Evolutionary conservation across 2,888 invertebrate genomes (phyloP).

Genomic region (Drosophila picticornis): DNA sequence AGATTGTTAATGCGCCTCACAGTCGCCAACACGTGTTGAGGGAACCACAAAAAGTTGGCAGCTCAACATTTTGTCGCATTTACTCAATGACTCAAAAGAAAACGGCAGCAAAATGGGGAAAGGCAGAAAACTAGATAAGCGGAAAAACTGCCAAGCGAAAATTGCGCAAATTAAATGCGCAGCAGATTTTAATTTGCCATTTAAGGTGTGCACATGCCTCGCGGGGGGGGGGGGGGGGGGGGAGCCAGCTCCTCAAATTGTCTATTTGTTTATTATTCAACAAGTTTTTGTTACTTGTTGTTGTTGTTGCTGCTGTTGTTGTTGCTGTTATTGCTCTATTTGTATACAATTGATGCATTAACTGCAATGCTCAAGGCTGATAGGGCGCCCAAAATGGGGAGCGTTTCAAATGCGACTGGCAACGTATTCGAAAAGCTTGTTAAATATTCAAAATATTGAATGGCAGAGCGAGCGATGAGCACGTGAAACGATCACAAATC

Average conservation of each 20-base stretch:
- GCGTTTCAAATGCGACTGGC: conserved; percentile 12
- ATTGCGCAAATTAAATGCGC: conserved; percentile 66
- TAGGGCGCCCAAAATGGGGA: conserved; percentile 33
- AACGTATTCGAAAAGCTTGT: conserved; percentile 8
- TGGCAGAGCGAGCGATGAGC: conserved; percentile 24
- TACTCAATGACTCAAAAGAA: conserved; percentile 23
- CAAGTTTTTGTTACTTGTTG: conserved; percentile 19
- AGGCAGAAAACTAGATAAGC: neutral
- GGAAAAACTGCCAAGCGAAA: conserved; percentile 35
- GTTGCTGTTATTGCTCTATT: conserved; percentile 1
- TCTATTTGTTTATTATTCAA: conserved; percentile 24
- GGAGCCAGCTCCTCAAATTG: conserved; percentile 21
- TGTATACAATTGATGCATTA: conserved; percentile 36
- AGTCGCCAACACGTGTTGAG: conserved; percentile 36
- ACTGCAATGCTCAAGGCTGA: conserved; percentile 42
- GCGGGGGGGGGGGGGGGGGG: neutral
- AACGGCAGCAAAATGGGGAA: neutral
- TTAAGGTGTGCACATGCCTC: conserved; percentile 58
- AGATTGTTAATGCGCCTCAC: conserved; percentile 32
- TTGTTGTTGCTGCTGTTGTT: conserved; percentile 3
- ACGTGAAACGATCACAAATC: conserved; percentile 24
- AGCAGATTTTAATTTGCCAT: conserved; percentile 71
- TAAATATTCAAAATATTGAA: conserved; percentile 6
- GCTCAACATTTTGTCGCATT: conserved; percentile 30
- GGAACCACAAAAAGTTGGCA: conserved; percentile 33